Base-by-base conservation (phyloP, 2,888 invertebrate genomes). In the Dolichomitus sp. region DNA sequence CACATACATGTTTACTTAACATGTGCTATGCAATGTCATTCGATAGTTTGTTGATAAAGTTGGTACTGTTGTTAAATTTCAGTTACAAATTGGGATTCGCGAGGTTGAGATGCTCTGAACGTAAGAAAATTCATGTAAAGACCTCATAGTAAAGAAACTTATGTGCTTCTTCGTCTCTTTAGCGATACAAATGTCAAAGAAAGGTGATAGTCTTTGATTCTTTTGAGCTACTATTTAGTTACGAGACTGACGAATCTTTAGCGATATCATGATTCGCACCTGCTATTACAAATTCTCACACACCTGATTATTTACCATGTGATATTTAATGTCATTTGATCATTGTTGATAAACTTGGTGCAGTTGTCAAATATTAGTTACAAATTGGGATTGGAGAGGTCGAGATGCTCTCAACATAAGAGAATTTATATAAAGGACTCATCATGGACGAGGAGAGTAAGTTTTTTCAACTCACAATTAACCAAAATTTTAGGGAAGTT, bases 311-410 rank as follows among this genome's bases (percentile, higher is more conserved):
- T 17, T 54, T 54, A 27, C 12, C 54, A 54, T 27, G 33, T 30
- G 30, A 14, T 5, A 33, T 17, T 57, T 45, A 30, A 78, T 78
- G 73, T 78, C 33, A 30, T 61, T 69, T 42, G n/a, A 33, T 19
- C 14, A 30, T 69, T 50, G 73, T 73, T 57, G 68, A 69, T 57
- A 40, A 52, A 14, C 17, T 59, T 52, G 9, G 9, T 37, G 42
- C 19, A 33, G 42, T 12, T n/a, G 57, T 12, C 11, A 9, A 42
- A 66, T 17, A 3, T 37, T 37, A 33, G 40, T 57, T 17, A 48
- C 12, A 37, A 27, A 66, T 63, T 12, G 40, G 37, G 27, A 14
- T 5, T 42, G 9, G 19, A 30, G 2, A 48, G 27, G 6, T 74
- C 17, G 14, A 54, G 9, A 52, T 65, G 37, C 37, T 59, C 40